Evolutionary conservation across 2,888 invertebrate genomes (phyloP).

Genomic region (Drosophila paramelanica): DNA sequence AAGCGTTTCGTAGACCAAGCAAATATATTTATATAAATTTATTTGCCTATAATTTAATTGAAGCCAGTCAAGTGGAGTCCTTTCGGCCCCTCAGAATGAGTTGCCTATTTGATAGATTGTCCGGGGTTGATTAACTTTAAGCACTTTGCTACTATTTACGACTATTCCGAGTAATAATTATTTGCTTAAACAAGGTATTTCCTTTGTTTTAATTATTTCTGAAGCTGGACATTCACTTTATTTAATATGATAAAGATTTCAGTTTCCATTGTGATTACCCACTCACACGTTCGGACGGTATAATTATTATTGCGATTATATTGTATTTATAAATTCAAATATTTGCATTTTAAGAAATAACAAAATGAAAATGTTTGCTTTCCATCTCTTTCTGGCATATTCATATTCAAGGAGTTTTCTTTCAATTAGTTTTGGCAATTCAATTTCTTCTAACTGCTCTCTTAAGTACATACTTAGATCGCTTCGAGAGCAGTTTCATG

Average conservation of each 20-base stretch:
- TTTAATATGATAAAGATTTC: too few species aligned
- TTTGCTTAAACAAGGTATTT: not conserved
- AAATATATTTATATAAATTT: conserved; percentile 61
- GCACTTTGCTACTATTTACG: conserved; percentile 3
- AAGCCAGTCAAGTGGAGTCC: conserved; percentile 47
- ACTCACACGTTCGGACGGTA: too few species aligned
- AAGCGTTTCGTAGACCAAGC: conserved; percentile 31
- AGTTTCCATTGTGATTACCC: too few species aligned
- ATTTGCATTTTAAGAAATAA: too few species aligned
- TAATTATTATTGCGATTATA: too few species aligned
- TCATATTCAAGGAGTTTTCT: not conserved
- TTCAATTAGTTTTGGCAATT: not conserved
- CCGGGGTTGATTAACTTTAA: conserved; percentile 23
- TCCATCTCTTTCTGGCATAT: not conserved
- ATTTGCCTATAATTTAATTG: conserved; percentile 78
- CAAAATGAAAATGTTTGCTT: not conserved
- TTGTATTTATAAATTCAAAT: too few species aligned
- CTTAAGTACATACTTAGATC: conserved; percentile 35
- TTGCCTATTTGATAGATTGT: conserved; percentile 15
- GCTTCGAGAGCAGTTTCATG: conserved; percentile 2
- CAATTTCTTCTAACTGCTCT: not conserved
- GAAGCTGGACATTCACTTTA: too few species aligned
- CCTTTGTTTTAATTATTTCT: not conserved
- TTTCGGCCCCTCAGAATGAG: conserved; percentile 23
- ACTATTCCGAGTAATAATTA: conserved; percentile 2